Percentiles rank a stretch among this genome's conserved stretches.
Conservation (phyloP, 2,888 invertebrate species). For the Drosophila ustulata region DNA sequence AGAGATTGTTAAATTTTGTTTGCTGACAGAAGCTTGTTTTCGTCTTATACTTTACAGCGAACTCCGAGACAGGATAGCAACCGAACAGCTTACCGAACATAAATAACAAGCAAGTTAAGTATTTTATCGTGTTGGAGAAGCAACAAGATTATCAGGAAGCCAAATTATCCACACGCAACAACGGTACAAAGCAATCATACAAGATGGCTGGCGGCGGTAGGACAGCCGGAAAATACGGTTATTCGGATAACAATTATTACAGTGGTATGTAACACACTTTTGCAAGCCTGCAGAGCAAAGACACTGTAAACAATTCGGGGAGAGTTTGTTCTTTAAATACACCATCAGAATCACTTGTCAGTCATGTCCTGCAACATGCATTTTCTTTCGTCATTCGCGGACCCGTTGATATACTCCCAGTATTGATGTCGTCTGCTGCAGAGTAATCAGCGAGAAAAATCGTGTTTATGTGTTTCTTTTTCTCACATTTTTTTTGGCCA, state of each 20-base stretch:
- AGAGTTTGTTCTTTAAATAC: background rate
- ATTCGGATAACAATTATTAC: slow-evolving; percentile 90
- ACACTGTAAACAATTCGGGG: slow-evolving; percentile 27
- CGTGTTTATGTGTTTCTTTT: slow-evolving; percentile 42
- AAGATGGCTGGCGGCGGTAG: slow-evolving; percentile 89
- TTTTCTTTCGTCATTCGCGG: slow-evolving; percentile 25
- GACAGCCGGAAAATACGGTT: slow-evolving; percentile 92
- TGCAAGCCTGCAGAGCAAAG: background rate
- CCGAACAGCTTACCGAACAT: slow-evolving; percentile 16
- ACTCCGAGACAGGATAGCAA: slow-evolving; percentile 7
- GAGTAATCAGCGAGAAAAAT: slow-evolving; percentile 67
- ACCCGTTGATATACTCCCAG: slow-evolving; percentile 46
- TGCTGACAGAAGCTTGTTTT: background rate
- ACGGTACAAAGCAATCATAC: slow-evolving; percentile 45
- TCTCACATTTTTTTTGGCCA: slow-evolving; percentile 23
- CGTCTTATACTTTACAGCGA: slow-evolving; percentile 19
- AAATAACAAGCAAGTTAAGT: slow-evolving; percentile 32
- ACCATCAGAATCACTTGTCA: background rate
- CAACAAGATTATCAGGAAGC: slow-evolving; percentile 41
- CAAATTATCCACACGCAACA: slow-evolving; percentile 37
- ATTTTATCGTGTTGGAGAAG: slow-evolving; percentile 35
- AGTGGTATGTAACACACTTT: slow-evolving; percentile 87
- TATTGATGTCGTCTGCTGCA: slow-evolving; percentile 43
- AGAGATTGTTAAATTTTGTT: slow-evolving; percentile 2
- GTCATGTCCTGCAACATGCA: slow-evolving; percentile 43